Percentiles rank a stretch among this genome's conserved stretches.
These are phyloP conservation scores for Carassius gibelio DNA, from an alignment of 2,113 vertebrate species.

Conservation along the genomic window DNA sequence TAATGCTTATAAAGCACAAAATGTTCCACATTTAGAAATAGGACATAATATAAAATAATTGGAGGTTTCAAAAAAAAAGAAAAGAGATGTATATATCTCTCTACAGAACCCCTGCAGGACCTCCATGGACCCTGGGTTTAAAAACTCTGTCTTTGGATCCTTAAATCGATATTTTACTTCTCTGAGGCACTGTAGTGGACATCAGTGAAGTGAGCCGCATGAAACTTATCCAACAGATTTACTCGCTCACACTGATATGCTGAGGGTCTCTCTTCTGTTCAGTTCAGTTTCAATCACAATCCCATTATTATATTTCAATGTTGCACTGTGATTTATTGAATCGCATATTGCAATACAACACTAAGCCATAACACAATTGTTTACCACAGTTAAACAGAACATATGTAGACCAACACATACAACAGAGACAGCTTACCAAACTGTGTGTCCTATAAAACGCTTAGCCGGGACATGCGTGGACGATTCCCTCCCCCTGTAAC, in stretches of 20 bases:
- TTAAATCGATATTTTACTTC: not conserved
- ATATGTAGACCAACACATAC: not conserved
- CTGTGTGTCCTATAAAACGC: slow-evolving; percentile 4
- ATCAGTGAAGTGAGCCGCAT: slow-evolving; percentile 5
- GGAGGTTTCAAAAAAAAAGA: not conserved
- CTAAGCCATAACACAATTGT: not conserved
- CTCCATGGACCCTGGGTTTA: not conserved
- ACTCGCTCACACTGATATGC: not conserved
- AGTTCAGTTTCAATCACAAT: not conserved
- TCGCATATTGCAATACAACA: not conserved
- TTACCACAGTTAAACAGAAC: not conserved
- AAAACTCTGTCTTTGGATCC: slow-evolving; percentile 1
- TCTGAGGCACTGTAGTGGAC: not conserved
- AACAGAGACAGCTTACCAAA: slow-evolving; percentile 17
- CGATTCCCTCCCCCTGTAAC: slow-evolving; percentile 26
- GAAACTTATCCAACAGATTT: not conserved
- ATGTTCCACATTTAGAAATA: not conserved
- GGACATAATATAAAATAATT: not conserved
- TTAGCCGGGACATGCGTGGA: not conserved
- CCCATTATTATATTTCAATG: not conserved
- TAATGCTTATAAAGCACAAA: not conserved
- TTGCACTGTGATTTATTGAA: not conserved
- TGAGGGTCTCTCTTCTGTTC: not conserved
- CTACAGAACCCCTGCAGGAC: not conserved
- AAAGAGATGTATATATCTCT: not conserved